phyloP scores from a whole-genome alignment of 2,113 vertebrate species.

The Micronycteris hirsuta region DNA sequence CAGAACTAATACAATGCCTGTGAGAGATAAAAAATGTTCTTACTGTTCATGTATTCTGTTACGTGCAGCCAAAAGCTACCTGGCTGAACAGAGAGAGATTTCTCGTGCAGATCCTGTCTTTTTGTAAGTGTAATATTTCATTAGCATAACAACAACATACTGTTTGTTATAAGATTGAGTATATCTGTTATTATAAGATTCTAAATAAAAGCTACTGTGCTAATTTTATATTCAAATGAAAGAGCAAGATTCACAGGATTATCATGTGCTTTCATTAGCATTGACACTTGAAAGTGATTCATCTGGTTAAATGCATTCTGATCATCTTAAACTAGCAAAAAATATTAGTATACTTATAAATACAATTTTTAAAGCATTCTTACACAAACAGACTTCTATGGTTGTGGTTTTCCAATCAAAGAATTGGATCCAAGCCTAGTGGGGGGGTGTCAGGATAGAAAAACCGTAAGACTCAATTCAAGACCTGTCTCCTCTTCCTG shows the following conservation, averaged over 20 bases:
- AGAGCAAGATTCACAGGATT: conserved; percentile 20
- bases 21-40: not conserved
- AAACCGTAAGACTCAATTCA: not conserved
- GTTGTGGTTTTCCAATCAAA: conserved; percentile 23
- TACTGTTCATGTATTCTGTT: not conserved
- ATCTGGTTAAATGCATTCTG: conserved; percentile 45
- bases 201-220: not conserved
- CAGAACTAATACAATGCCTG: not conserved
- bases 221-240: conserved; percentile 41
- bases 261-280: conserved; percentile 19
- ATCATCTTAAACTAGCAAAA: conserved; percentile 35
- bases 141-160: conserved; percentile 3
- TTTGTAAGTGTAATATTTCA: not conserved
- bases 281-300: conserved; percentile 50
- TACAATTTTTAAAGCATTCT: conserved; percentile 21
- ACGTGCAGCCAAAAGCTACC: not conserved
- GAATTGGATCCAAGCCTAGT: not conserved
- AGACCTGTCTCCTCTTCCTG: not conserved
- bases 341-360: not conserved
- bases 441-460: not conserved
- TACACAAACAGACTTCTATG: conserved; percentile 23
- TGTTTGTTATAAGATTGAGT: conserved; percentile 41
- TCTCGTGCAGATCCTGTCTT: not conserved
- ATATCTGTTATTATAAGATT: conserved; percentile 16
- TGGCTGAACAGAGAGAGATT: not conserved